Conservation (phyloP, 2,888 invertebrate species). For the Sericinus montela region DNA sequence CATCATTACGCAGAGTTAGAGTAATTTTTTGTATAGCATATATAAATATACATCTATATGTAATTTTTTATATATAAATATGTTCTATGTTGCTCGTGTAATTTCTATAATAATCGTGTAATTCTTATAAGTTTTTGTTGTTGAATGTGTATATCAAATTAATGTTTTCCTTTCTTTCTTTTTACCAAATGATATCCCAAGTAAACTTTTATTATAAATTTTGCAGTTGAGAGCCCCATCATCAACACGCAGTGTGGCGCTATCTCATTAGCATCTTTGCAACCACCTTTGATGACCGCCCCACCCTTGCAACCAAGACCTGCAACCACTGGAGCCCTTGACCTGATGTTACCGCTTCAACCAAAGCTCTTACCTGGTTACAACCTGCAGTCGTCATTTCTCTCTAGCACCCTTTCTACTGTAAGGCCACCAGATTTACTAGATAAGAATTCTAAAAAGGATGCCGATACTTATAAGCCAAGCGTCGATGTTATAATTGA, state of each 20-base stretch:
- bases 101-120: no score
- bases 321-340: constrained; percentile 84
- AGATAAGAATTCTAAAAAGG: constrained; percentile 37
- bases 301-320: constrained; percentile 84
- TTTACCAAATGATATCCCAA: no score
- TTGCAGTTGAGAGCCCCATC: constrained; percentile 79
- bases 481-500: constrained; percentile 59
- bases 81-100: no score
- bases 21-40: no score
- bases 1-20: no score
- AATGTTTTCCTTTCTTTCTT: no score
- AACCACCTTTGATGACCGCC: constrained; percentile 73
- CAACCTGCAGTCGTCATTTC: constrained; percentile 68
- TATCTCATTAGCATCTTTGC: constrained; percentile 73
- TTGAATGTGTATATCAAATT: no score
- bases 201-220: constrained; percentile 21
- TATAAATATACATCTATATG: no score
- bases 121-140: no score
- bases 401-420: constrained; percentile 74
- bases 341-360: constrained; percentile 85
- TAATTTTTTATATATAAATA: no score
- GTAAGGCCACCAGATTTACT: constrained; percentile 63
- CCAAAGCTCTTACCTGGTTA: constrained; percentile 82
- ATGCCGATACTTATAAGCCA: constrained; percentile 43
- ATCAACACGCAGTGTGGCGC: constrained; percentile 68